Evolutionary conservation across 2,797 vertebrate species (phyloP).

Genomic region (Thaleichthys pacificus): DNA sequence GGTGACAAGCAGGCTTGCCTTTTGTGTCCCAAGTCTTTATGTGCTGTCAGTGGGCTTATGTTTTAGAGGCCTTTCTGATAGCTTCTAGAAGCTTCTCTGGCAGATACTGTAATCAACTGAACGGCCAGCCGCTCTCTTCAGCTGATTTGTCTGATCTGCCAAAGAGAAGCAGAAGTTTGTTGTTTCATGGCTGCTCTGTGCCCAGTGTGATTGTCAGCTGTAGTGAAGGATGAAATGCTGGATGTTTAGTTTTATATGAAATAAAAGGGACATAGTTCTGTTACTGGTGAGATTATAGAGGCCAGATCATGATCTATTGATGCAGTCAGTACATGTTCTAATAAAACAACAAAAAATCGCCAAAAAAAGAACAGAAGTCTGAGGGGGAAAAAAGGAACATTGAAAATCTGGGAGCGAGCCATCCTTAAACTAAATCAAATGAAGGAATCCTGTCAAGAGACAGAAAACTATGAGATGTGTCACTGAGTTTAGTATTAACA

Average conservation of each 20-base stretch:
- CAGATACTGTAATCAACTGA: conserved; percentile 50
- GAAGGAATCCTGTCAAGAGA: too few relatives aligned
- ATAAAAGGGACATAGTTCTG: conserved; percentile 28
- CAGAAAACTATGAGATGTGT: too few relatives aligned
- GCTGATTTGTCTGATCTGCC: conserved; percentile 53
- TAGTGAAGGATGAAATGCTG: conserved; percentile 21
- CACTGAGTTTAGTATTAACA: too few relatives aligned
- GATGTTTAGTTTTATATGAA: conserved; percentile 8
- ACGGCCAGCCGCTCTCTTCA: conserved; percentile 43
- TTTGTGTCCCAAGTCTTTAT: conserved; percentile 50
- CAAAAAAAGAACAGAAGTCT: too few relatives aligned
- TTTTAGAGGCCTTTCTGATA: conserved; percentile 56
- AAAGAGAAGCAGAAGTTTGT: conserved; percentile 32
- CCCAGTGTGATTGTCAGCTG: conserved; percentile 22
- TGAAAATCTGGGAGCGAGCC: too few relatives aligned
- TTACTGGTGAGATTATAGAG: conserved; percentile 20
- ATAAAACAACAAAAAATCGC: background rate
- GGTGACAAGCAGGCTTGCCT: conserved; percentile 40
- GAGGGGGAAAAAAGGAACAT: too few relatives aligned
- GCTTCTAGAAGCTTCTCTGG: conserved; percentile 49
- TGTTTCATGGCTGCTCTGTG: background rate
- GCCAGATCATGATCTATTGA: conserved; percentile 23
- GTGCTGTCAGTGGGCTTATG: conserved; percentile 40
- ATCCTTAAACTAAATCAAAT: too few relatives aligned
- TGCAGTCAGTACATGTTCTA: conserved; percentile 17